Evolutionary conservation across 1,140 invertebrate species (phyloP), one percentile per base, ranked within the genome.

Genomic region (Oryctes rhinoceros): DNA sequence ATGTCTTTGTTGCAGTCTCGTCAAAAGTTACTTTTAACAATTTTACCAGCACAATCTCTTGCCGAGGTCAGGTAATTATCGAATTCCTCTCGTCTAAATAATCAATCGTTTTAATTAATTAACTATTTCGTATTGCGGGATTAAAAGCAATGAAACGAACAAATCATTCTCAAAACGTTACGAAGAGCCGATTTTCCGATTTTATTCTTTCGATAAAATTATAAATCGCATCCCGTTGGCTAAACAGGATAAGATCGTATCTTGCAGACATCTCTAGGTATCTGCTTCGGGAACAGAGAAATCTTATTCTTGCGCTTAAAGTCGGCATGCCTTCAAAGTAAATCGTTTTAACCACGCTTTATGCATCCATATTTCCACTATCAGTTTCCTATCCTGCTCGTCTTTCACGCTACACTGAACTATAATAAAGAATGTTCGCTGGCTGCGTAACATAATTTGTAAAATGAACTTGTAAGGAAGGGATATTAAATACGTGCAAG

Each of bases 301-400:
- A 59, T 15, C 15, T 59, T 18, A 59, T 15, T 59, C 53, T 4
- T 59, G 18, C 18, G 53, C 5, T 59, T 59, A 59, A 18, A 59
- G 53, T 59, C 0, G 24, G 24, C 53, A 18, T 59, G 18, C 18
- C 13, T n/a, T 59, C n/a, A 59, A 18, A 59, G 53, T 59, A 59
- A 59, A 59, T 59, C 53, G 53, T 59, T 18, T n/a, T 59, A 59
- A 59, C 53, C n/a, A 59, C 53, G 53, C 15, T 59, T 59, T 59
- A 59, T 59, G 53, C 53, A 59, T 59, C 53, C 15, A 59, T 59
- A 13, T 59, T 59, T 59, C 15, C 53, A n/a, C 53, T 59, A 59
- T 59, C 53, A 18, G 15, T 59, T 18, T 18, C 15, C 53, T 59
- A 59, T 59, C 53, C 53, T 59, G 6, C 53, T 59, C 18, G 53